These are phyloP conservation scores for Eumerus sabulonum DNA, from an alignment of 2,888 invertebrate species.

Conservation along the genomic window DNA sequence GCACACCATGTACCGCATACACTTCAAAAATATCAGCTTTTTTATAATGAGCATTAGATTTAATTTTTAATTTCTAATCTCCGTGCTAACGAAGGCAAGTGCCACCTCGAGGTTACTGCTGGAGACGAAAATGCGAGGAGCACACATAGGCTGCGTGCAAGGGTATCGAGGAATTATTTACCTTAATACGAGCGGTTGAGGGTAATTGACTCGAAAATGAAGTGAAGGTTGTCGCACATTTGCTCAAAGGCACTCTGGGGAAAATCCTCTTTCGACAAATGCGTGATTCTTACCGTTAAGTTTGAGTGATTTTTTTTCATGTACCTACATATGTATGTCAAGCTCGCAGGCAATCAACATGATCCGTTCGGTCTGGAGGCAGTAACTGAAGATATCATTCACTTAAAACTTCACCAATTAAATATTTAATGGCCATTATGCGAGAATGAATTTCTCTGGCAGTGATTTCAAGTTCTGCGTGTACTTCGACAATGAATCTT, in stretches of 20 bases:
- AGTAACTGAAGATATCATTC: conserved; percentile 11
- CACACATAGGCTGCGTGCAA: conserved; percentile 33
- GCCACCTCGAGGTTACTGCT: conserved; percentile 41
- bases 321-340: background rate
- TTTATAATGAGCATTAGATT: conserved; percentile 10
- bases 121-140: conserved; percentile 41
- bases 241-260: conserved; percentile 29
- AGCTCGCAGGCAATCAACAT: background rate
- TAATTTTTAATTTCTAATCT: conserved; percentile 54
- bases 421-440: conserved; percentile 53
- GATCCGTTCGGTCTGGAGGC: conserved; percentile 4
- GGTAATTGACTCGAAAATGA: conserved; percentile 28
- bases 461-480: conserved; percentile 50
- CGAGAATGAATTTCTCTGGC: conserved; percentile 32
- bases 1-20: too few relatives aligned
- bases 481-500: conserved; percentile 45
- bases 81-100: conserved; percentile 42
- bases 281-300: conserved; percentile 9
- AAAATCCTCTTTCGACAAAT: background rate
- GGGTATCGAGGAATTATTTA: conserved; percentile 43
- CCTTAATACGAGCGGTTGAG: conserved; percentile 35
- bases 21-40: too few relatives aligned
- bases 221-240: conserved; percentile 26
- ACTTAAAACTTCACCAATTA: conserved; percentile 47
- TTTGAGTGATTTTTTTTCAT: background rate